phyloP scores from a whole-genome alignment of 2,113 vertebrate species.

The Cyphotilapia sp. region DNA sequence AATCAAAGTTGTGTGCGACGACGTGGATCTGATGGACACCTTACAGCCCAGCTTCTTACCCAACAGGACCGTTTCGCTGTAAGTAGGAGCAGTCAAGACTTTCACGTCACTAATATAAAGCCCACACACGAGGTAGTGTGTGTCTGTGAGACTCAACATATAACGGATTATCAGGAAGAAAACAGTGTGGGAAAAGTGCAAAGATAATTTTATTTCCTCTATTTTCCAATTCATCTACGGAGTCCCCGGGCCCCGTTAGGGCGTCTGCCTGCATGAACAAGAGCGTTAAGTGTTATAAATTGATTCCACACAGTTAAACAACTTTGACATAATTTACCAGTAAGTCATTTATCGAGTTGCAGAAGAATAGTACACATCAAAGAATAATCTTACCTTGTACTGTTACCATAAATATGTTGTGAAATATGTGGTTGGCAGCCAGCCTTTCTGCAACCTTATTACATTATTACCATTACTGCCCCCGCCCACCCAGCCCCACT shows the following conservation, averaged over 20 bases:
- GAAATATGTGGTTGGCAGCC: not conserved
- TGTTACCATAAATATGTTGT: not conserved
- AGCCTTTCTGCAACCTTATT: not conserved
- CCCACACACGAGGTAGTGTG: not conserved
- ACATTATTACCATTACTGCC: not conserved
- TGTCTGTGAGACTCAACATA: not conserved
- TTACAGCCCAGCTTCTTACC: conserved; percentile 79
- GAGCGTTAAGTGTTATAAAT: not conserved
- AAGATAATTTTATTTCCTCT: not conserved
- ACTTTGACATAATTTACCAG: not conserved
- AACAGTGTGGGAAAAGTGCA: not conserved
- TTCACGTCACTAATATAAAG: not conserved
- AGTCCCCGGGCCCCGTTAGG: not conserved
- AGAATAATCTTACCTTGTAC: not conserved
- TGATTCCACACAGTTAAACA: not conserved
- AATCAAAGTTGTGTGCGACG: conserved; percentile 78
- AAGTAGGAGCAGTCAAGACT: conserved; percentile 56
- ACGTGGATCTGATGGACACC: conserved; percentile 82
- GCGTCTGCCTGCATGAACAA: not conserved
- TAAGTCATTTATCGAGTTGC: not conserved
- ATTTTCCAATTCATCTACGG: not conserved
- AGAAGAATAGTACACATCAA: not conserved
- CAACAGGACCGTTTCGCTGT: conserved; percentile 83
- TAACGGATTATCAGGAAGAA: not conserved
- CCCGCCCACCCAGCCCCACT: not conserved